Base-by-base conservation (phyloP, 2,113 vertebrate species). In the Corythaeola cristata region DNA sequence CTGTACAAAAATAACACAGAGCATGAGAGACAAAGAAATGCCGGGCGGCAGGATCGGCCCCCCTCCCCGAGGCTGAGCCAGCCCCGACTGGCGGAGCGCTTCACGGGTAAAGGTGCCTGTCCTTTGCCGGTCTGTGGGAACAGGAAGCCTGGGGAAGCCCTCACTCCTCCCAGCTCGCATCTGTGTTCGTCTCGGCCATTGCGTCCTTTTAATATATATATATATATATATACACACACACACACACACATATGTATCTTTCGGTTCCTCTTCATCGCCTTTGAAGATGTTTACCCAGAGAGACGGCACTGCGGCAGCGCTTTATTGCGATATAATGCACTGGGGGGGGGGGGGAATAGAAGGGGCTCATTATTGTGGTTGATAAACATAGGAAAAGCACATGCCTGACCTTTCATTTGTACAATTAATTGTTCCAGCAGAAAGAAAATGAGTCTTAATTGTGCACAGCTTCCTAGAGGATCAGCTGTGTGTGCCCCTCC, bases 351-450 rank as follows among this genome's bases (percentile, higher is more conserved):
- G 10, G 45, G 59, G 79, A 93, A 95, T 87, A 93, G 94, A 95
- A 96, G 92, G 92, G 59, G 71, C 62, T 97, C 41, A 85, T 95
- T 97, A 91, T 56, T 83, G 81, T 80, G 89, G 69, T 95, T 95
- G 91, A 96, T 95, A 96, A 96, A 97, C 94, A 95, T 58, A 73
- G 89, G 84, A 67, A 85, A 96, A 89, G 94, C 95, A 94, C 84
- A 95, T 87, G 91, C 63, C 91, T 95, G 96, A 96, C 95, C 92
- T 94, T 95, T 96, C 89, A 93, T 96, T 95, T 95, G 92, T 92
- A 92, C 92, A 77, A 95, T 93, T 95, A 95, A 94, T 96, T 96
- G 94, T 96, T 95, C 91, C 91, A 89, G 92, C 81, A 66, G 93
- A 96, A 96, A 74, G 93, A 94, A 95, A 96, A 96, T 84, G 52